phyloP scores from a whole-genome alignment of 2,888 invertebrate species.

The Agrochola circellaris region DNA sequence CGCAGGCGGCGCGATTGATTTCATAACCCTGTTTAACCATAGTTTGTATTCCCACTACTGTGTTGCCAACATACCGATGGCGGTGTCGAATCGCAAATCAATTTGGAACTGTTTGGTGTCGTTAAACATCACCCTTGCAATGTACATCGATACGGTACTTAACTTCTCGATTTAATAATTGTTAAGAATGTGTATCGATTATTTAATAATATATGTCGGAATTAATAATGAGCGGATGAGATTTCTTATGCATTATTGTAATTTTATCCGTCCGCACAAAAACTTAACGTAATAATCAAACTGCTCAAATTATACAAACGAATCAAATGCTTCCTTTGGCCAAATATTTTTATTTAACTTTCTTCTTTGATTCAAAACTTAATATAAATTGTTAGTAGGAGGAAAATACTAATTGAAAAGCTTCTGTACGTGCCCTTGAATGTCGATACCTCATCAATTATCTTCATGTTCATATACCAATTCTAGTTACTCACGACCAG shows the following conservation, averaged over 20 bases:
- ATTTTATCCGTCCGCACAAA: conserved; percentile 43
- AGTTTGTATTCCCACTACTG: conserved; percentile 75
- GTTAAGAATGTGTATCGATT: conserved; percentile 25
- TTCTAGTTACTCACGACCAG: not conserved
- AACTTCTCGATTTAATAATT: conserved; percentile 31
- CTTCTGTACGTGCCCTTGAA: not conserved
- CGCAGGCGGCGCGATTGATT: conserved; percentile 71
- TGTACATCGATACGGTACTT: conserved; percentile 50
- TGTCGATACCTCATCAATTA: not conserved
- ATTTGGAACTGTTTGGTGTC: conserved; percentile 61
- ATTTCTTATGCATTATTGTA: conserved; percentile 35
- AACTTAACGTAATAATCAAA: conserved; percentile 1
- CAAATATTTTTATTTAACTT: not conserved
- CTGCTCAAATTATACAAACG: conserved; percentile 5
- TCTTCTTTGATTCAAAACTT: not conserved
- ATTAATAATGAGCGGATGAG: conserved; percentile 23
- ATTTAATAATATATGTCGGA: conserved; percentile 13
- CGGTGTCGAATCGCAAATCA: conserved; percentile 75
- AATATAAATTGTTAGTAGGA: not conserved
- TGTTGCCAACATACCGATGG: conserved; percentile 62
- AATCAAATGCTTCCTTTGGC: not conserved
- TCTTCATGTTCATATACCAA: not conserved
- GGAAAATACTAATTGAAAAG: not conserved
- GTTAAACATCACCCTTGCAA: conserved; percentile 49
- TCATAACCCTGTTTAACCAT: conserved; percentile 77